Evolutionary conservation across 2,113 vertebrate species (phyloP).

Genomic region (Lophius piscatorius): DNA sequence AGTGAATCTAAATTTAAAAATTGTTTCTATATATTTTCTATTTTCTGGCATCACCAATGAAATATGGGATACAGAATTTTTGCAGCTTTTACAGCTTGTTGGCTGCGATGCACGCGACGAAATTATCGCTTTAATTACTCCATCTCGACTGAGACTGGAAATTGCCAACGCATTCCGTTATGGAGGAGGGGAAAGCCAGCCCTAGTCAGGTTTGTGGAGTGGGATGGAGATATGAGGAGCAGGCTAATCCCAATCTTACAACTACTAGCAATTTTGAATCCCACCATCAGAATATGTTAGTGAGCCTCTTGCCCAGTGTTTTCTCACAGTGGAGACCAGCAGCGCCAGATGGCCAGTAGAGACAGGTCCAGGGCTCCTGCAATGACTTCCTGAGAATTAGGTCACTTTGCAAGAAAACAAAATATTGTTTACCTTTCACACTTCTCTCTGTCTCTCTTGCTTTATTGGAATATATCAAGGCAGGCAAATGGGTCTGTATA

Average conservation of each 20-base stretch:
- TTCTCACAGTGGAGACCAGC: constrained; percentile 48
- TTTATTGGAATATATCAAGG: constrained; percentile 19
- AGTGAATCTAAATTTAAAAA: neutral
- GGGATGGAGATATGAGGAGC: constrained; percentile 32
- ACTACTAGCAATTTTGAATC: constrained; percentile 58
- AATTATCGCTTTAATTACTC: no score
- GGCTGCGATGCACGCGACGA: no score
- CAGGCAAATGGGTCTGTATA: constrained; percentile 29
- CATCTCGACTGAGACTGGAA: no score
- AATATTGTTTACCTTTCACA: constrained; percentile 59
- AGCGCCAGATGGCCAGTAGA: constrained; percentile 67
- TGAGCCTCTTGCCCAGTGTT: constrained; percentile 43
- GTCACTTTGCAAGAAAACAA: constrained; percentile 52
- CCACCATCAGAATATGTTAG: constrained; percentile 61
- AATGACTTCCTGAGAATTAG: constrained; percentile 57
- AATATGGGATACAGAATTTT: constrained; percentile 22
- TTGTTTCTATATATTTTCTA: constrained; percentile 1
- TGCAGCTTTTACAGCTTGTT: no score
- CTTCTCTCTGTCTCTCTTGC: constrained; percentile 12
- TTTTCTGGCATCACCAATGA: neutral
- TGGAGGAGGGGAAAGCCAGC: constrained; percentile 45
- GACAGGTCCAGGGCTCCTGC: constrained; percentile 48
- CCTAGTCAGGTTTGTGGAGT: constrained; percentile 48
- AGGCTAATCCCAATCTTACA: constrained; percentile 68
- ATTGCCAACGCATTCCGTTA: constrained; percentile 7